Evolutionary conservation across 2,113 vertebrate genomes (phyloP), one percentile per base, ranked within the genome.

Genomic region (Columbina picui): DNA sequence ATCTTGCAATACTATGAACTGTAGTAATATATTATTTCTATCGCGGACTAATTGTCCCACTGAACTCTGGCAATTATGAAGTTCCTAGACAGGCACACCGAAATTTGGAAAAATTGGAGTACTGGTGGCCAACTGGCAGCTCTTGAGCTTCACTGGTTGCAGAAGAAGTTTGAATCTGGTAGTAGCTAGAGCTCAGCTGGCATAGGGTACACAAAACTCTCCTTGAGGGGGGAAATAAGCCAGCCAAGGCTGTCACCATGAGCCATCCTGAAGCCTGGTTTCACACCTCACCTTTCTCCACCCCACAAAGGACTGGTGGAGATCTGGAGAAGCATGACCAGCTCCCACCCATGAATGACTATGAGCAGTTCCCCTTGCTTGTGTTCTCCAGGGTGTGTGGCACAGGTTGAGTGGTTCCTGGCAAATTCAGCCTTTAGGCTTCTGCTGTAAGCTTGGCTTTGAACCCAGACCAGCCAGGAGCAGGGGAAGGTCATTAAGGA

Each of bases 321-420:
- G 18, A 55, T 38, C 34, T 65, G 45, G 47, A 65, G 41, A 69
- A 76, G 6, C 7, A 10, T 10, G 34, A 7, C 12, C 4, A 16
- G 43, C 45, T 55, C 56, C 38, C 17, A 74, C 23, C 27, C 20
- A 20, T 6, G 32, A 64, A n/a, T 2, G 3, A 43, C 27, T 6
- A 6, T 1, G 17, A 47, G 25, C 2, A 0, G 10, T 12, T 71
- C 30, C 34, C 7, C 16, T n/a, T 27, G 20, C 8, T 69, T 34
- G 26, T 50, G 7, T 25, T 55, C 47, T 18, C 52, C 14, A 4
- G 26, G 19, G 3, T 36, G 4, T 2, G 34, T 7, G 73, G 50
- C 64, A 41, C 49, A 56, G 10, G 11, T 59, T 43, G 61, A 79
- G 23, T 1, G 8, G 27, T 19, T 84, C 74, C 80, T 56, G 26